Evolutionary conservation across 1,140 invertebrate species (phyloP).

Genomic region (Lordiphosa collinella): DNA sequence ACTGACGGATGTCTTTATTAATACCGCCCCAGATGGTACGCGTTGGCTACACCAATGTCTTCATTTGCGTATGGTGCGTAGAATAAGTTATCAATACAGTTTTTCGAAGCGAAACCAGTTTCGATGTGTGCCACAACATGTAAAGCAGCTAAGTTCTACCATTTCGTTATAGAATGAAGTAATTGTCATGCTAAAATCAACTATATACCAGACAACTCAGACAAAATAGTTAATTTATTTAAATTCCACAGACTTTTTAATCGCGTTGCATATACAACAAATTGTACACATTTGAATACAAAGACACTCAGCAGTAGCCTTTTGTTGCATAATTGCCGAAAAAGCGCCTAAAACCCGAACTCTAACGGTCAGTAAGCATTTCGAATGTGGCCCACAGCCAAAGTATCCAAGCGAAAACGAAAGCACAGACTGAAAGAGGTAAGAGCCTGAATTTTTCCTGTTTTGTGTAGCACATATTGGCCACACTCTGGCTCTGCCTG

Average conservation of each 20-base stretch:
- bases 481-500: background rate
- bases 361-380: slow-evolving; percentile 31
- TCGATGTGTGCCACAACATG: no score
- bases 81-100: no score
- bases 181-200: no score
- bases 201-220: no score
- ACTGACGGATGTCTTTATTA: background rate
- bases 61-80: no score
- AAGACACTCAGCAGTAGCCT: slow-evolving; percentile 29
- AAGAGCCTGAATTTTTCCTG: slow-evolving; percentile 41
- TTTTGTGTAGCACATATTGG: slow-evolving; percentile 33
- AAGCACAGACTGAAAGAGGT: slow-evolving; percentile 1
- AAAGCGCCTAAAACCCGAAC: slow-evolving; percentile 28
- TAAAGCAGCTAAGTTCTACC: no score
- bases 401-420: slow-evolving; percentile 19
- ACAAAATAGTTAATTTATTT: no score
- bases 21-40: background rate
- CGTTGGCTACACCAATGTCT: no score
- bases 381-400: slow-evolving; percentile 34
- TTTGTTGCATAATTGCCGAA: slow-evolving; percentile 39
- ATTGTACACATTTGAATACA: slow-evolving; percentile 31
- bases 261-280: background rate
- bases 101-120: no score
- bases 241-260: no score
- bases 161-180: no score